Evolutionary conservation across 1,140 invertebrate genomes (phyloP).

Genomic region (Cotesia vestalis): DNA sequence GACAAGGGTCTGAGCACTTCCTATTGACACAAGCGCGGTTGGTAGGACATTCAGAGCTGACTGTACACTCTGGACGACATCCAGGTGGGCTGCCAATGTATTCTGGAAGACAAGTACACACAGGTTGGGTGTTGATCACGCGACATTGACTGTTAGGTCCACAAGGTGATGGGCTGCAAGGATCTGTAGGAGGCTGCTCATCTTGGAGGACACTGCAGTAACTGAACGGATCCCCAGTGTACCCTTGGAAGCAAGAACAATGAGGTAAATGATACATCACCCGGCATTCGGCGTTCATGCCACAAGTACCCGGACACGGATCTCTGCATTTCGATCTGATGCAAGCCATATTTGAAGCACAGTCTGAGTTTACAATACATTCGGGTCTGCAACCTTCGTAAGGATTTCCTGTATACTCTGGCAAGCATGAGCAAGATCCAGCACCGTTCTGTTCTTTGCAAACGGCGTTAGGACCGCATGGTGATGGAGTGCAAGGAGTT

Average conservation of each 20-base stretch:
- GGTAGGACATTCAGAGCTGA: slow-evolving; percentile 69
- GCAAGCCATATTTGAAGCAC: slow-evolving; percentile 65
- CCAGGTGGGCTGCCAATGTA: slow-evolving; percentile 68
- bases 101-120: slow-evolving; percentile 69
- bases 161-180: slow-evolving; percentile 76
- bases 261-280: slow-evolving; percentile 64
- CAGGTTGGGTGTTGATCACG: slow-evolving; percentile 63
- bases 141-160: slow-evolving; percentile 76
- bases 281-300: slow-evolving; percentile 67
- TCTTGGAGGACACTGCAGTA: slow-evolving; percentile 56
- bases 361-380: slow-evolving; percentile 66
- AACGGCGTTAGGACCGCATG: slow-evolving; percentile 77
- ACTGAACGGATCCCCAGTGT: slow-evolving; percentile 66
- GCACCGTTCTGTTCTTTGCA: slow-evolving; percentile 74
- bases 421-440: slow-evolving; percentile 73
- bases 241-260: slow-evolving; percentile 63
- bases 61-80: slow-evolving; percentile 68
- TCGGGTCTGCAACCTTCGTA: slow-evolving; percentile 74
- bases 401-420: slow-evolving; percentile 77
- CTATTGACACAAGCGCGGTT: slow-evolving; percentile 69
- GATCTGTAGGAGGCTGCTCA: slow-evolving; percentile 49
- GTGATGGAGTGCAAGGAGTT: slow-evolving; percentile 73
- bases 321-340: slow-evolving; percentile 66
- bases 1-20: slow-evolving; percentile 71
- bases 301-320: slow-evolving; percentile 69